phyloP scores from a whole-genome alignment of 2,113 vertebrate genomes.

The Spea bombifrons region DNA sequence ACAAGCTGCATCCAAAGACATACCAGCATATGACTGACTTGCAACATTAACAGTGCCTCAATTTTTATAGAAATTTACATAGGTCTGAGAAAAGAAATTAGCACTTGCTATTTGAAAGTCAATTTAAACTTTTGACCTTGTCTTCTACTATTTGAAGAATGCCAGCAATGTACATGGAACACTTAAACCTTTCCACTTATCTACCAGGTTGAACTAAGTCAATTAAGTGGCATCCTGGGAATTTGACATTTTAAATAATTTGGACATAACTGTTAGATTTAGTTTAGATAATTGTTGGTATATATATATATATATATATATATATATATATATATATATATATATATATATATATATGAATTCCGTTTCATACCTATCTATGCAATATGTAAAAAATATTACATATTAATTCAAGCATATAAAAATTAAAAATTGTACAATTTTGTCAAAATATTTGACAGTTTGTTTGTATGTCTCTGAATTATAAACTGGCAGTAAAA shows the following conservation, averaged over 20 bases:
- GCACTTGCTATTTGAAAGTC: constrained; percentile 22
- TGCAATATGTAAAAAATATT: no score
- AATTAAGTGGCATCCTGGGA: neutral
- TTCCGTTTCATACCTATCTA: no score
- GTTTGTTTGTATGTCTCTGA: no score
- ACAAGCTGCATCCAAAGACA: constrained; percentile 16
- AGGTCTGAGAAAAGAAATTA: constrained; percentile 17
- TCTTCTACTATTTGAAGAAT: constrained; percentile 20
- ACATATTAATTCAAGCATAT: no score
- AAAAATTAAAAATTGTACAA: no score
- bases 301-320: no score
- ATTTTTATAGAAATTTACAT: constrained; percentile 23
- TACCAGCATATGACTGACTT: constrained; percentile 9
- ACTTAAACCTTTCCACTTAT: neutral
- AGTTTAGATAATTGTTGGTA: no score
- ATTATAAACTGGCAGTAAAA: no score
- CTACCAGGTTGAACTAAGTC: neutral
- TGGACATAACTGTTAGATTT: no score
- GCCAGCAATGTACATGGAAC: constrained; percentile 4
- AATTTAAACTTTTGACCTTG: constrained; percentile 14
- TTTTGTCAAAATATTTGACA: no score
- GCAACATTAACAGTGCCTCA: constrained; percentile 9
- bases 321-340: no score
- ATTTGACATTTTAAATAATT: neutral
- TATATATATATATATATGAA: no score